Evolutionary conservation across 2,797 vertebrate genomes (phyloP), one percentile per base, ranked within the genome.

Genomic region (Lates japonicus): DNA sequence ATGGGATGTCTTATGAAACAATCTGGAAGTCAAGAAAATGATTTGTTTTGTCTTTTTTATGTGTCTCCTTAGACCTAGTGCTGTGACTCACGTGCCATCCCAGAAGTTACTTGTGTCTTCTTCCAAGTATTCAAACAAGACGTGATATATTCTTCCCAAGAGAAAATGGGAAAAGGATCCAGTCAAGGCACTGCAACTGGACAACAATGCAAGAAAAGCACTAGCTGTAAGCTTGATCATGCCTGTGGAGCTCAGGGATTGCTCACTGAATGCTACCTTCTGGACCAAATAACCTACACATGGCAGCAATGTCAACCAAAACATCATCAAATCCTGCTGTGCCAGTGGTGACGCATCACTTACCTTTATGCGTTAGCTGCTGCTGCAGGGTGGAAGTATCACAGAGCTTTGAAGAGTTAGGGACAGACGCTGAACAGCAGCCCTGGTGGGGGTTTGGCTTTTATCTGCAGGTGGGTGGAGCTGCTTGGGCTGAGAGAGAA

Each of bases 381-480:
- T 92, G 92, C 93, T 92, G 92, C 92, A 79, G 92, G 89, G 42
- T 92, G 92, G 87, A 94, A 92, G 83, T 80, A 92, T 95, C 93
- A 90, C 93, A 92, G 89, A 87, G 92, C 89, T 92, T 83, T 92
- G 92, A 95, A 86, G 90, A 92, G 94, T 94, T 88, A 93, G 91
- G 92, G 92, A 94, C 93, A 92, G 93, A 91, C 93, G 94, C 94
- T 93, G 96, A 95, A 93, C 95, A 90, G 94, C 93, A 87, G 94
- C 93, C 92, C 94, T 94, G 95, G 94, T 95, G 95, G 95, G 95
- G 94, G 93, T 94, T 95, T 96, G 95, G 97, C 96, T 99, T 99
- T 97, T 99, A 98, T 98, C 96, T 93, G 92, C 95, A 96, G 96
- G 96, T 97, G 96, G 98, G 98, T 93, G 98, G 98, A 96, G 97